Evolutionary conservation across 2,797 vertebrate species (phyloP).

Genomic region (Vireo griseus): DNA sequence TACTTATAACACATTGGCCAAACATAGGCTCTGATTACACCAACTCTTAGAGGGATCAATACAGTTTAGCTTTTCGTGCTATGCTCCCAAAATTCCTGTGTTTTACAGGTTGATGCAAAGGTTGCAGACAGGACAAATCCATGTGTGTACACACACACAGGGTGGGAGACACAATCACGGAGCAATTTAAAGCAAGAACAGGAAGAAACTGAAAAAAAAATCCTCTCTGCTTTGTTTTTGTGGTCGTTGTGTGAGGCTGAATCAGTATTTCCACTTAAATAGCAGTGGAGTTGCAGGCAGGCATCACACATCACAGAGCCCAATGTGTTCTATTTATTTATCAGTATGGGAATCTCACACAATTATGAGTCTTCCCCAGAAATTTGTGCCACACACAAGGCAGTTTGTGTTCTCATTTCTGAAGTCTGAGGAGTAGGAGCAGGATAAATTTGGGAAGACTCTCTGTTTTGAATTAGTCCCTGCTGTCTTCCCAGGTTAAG

Average conservation of each 20-base stretch:
- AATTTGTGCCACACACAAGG: not conserved
- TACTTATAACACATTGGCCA: not conserved
- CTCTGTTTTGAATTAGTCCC: not conserved
- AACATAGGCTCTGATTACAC: not conserved
- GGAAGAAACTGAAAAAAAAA: not conserved
- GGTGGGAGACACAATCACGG: not conserved
- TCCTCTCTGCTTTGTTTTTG: not conserved
- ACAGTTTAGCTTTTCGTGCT: not conserved
- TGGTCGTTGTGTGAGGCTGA: not conserved
- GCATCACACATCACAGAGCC: not conserved
- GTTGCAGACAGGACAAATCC: not conserved
- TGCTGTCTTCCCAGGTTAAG: not conserved
- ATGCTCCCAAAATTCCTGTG: not conserved
- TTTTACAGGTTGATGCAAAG: not conserved
- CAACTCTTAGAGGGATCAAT: not conserved
- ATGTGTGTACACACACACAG: not conserved
- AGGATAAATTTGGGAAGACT: not conserved
- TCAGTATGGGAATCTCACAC: not conserved
- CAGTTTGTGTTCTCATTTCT: not conserved
- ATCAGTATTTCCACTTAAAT: not conserved
- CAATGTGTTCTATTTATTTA: not conserved
- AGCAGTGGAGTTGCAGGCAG: not conserved
- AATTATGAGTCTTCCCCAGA: not conserved
- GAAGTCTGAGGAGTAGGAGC: not conserved
- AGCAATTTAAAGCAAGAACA: not conserved